Conservation (phyloP, 2,797 vertebrate genomes). For the Ctenopoma kingsleyae region DNA sequence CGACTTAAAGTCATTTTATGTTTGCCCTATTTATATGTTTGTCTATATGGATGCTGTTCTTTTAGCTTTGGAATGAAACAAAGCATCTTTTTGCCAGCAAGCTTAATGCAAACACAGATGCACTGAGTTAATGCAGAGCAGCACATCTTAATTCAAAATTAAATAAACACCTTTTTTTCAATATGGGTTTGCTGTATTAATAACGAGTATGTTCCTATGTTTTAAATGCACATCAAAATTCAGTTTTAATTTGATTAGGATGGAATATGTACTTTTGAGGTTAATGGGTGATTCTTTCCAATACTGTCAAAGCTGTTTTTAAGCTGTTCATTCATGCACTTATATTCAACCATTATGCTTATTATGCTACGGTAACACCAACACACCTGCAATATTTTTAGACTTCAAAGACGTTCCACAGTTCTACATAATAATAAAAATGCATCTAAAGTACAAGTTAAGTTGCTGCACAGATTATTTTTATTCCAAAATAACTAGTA, state of each 20-base stretch:
- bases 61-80: slow-evolving; percentile 20
- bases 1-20: not conserved
- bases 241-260: slow-evolving; percentile 2
- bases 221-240: slow-evolving; percentile 14
- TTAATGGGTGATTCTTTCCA: slow-evolving; percentile 19
- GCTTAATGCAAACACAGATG: slow-evolving; percentile 42
- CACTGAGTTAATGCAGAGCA: slow-evolving; percentile 13
- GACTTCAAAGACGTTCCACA: not conserved
- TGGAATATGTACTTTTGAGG: slow-evolving; percentile 4
- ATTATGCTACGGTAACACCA: not conserved
- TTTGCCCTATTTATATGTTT: slow-evolving; percentile 10
- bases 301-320: slow-evolving; percentile 17
- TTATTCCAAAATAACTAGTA: no score
- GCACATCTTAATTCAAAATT: not conserved
- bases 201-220: not conserved
- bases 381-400: not conserved
- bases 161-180: no score
- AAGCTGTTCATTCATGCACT: slow-evolving; percentile 7
- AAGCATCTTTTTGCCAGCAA: not conserved
- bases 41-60: slow-evolving; percentile 19
- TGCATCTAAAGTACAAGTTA: not conserved
- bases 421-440: not conserved
- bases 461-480: not conserved
- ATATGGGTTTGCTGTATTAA: not conserved
- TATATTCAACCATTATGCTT: not conserved